Conservation (phyloP, 2,113 vertebrate species). For the Petrocephalus microphthalmus region DNA sequence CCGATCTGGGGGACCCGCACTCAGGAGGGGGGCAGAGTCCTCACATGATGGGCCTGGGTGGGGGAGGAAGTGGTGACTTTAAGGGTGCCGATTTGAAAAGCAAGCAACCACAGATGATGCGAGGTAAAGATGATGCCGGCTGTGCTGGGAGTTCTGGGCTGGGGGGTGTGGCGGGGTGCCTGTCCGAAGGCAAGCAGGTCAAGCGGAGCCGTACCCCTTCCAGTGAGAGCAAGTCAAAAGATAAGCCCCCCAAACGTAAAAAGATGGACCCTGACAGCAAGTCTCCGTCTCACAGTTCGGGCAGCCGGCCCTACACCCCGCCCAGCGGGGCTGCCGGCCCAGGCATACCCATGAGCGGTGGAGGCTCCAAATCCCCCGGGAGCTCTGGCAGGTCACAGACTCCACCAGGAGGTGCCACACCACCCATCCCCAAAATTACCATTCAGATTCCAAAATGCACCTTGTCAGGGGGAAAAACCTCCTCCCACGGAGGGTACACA, state of each 20-base stretch:
- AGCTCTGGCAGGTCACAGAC: constrained; percentile 92
- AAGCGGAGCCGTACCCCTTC: constrained; percentile 93
- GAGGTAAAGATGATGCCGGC: constrained; percentile 65
- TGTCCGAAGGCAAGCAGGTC: constrained; percentile 75
- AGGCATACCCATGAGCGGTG: constrained; percentile 67
- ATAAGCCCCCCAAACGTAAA: constrained; percentile 89
- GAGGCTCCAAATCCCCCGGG: constrained; percentile 92
- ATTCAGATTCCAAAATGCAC: constrained; percentile 95
- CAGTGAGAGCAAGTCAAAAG: constrained; percentile 92
- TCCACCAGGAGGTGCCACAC: constrained; percentile 84
- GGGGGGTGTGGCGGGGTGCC: constrained; percentile 58
- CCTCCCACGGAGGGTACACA: constrained; percentile 85
- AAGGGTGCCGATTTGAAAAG: constrained; percentile 74
- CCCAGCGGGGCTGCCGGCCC: constrained; percentile 81
- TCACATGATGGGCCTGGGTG: constrained; percentile 59
- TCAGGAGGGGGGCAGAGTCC: constrained; percentile 82
- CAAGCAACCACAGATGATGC: constrained; percentile 53
- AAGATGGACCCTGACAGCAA: constrained; percentile 89
- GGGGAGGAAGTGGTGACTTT: constrained; percentile 45
- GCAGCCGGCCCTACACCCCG: constrained; percentile 85
- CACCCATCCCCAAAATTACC: constrained; percentile 95
- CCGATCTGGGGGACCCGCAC: constrained; percentile 76
- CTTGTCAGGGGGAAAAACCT: constrained; percentile 85
- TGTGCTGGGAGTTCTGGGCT: constrained; percentile 65
- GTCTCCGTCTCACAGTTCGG: constrained; percentile 87